Evolutionary conservation across 2,888 invertebrate species (phyloP).

Genomic region (Pasiphila rectangulata): DNA sequence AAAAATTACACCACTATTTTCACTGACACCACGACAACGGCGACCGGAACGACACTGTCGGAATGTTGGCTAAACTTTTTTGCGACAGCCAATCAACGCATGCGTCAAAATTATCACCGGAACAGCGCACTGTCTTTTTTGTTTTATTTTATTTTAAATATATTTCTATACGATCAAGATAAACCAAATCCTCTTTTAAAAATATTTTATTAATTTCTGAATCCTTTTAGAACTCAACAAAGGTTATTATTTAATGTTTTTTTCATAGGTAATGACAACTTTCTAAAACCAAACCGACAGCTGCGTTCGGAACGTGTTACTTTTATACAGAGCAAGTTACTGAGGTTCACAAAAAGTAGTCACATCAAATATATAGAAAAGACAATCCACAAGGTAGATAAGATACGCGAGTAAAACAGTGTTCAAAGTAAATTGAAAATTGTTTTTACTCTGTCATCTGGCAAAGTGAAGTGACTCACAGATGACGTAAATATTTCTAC

Average conservation of each 20-base stretch:
- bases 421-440: conserved; percentile 45
- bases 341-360: conserved; percentile 32
- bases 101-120: conserved; percentile 67
- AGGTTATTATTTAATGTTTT: too few species aligned
- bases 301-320: conserved; percentile 42
- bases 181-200: not conserved
- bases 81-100: conserved; percentile 73
- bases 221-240: too few species aligned
- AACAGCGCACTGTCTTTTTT: conserved; percentile 54
- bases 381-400: conserved; percentile 42
- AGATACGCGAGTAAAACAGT: conserved; percentile 48
- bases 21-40: conserved; percentile 77
- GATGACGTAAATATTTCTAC: conserved; percentile 61
- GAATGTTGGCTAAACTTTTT: conserved; percentile 71
- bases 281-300: conserved; percentile 44
- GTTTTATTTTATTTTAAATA: not conserved
- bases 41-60: conserved; percentile 79
- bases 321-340: conserved; percentile 1
- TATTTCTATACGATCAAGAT: not conserved
- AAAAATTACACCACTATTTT: conserved; percentile 77
- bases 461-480: conserved; percentile 67
- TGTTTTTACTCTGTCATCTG: conserved; percentile 49
- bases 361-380: conserved; percentile 37
- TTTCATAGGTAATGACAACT: conserved; percentile 21
- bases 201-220: too few species aligned